Conservation (phyloP, 1,140 invertebrate genomes). For the Ceratina japonica region DNA sequence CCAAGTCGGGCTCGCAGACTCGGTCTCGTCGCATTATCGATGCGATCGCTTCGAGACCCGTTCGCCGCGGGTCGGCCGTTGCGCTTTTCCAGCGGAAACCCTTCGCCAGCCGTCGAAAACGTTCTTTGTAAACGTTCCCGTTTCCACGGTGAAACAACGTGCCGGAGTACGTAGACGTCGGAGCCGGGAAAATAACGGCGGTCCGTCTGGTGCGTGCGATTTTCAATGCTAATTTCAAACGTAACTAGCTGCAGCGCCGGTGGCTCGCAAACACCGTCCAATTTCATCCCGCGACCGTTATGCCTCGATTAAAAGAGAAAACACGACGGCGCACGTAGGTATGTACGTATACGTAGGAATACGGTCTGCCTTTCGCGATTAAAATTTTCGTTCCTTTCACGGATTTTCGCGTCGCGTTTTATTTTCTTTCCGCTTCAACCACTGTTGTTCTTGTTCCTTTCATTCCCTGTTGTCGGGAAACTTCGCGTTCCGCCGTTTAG, state of each 20-base stretch:
- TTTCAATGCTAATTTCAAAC: constrained; percentile 59
- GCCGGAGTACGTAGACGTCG: not conserved
- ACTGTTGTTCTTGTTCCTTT: not conserved
- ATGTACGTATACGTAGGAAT: too few species aligned
- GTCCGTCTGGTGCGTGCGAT: constrained; percentile 25
- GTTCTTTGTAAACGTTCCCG: not conserved
- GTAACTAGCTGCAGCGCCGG: constrained; percentile 33
- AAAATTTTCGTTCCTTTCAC: constrained; percentile 24
- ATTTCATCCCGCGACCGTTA: constrained; percentile 36
- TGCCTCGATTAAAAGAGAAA: constrained; percentile 32
- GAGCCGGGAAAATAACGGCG: not conserved
- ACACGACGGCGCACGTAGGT: not conserved
- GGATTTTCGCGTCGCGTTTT: not conserved
- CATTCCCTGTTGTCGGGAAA: not conserved
- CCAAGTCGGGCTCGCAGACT: too few species aligned
- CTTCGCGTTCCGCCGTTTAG: constrained; percentile 12
- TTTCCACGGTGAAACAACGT: not conserved
- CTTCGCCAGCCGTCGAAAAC: not conserved
- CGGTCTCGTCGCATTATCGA: constrained; percentile 15
- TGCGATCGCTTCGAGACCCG: not conserved
- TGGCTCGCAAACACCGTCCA: constrained; percentile 42
- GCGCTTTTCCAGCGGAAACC: not conserved
- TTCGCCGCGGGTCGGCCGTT: not conserved
- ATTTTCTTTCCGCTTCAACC: not conserved
- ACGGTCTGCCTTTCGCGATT: constrained; percentile 34